Percentiles rank a stretch among this genome's conserved stretches.
These are phyloP conservation scores for Agonopterix subpropinquella DNA, from an alignment of 2,888 invertebrate genomes.

Conservation along the genomic window DNA sequence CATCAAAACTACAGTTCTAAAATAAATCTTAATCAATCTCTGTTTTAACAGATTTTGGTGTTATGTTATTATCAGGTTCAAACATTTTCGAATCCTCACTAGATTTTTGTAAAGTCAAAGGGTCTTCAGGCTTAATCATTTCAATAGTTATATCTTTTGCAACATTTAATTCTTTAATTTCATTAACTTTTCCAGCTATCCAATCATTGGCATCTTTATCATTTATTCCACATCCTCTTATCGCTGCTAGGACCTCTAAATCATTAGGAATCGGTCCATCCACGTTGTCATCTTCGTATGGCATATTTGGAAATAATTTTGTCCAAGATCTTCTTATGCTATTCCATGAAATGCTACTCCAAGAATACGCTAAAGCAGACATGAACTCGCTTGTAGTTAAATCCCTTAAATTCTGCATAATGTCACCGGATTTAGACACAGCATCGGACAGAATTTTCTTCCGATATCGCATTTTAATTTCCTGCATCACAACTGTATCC, in stretches of 20 bases:
- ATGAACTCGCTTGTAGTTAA: slow-evolving; percentile 22
- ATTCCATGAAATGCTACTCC: slow-evolving; percentile 18
- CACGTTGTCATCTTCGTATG: not conserved
- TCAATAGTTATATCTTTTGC: not conserved
- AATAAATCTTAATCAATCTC: too few relatives aligned
- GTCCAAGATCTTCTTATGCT: slow-evolving; percentile 25
- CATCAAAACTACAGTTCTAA: too few relatives aligned
- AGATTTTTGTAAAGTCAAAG: not conserved
- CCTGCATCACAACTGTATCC: slow-evolving; percentile 25
- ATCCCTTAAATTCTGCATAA: slow-evolving; percentile 18
- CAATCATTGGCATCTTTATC: not conserved
- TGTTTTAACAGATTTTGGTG: too few relatives aligned
- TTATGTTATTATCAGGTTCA: too few relatives aligned
- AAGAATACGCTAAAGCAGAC: slow-evolving; percentile 24
- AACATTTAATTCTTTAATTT: not conserved
- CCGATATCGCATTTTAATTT: slow-evolving; percentile 21
- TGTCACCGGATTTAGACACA: slow-evolving; percentile 20
- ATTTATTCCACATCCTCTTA: not conserved
- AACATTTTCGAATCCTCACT: too few relatives aligned
- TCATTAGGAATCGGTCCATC: not conserved
- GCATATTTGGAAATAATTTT: slow-evolving; percentile 18
- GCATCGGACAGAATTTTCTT: slow-evolving; percentile 23
- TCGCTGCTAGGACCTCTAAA: not conserved
- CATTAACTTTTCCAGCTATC: not conserved
- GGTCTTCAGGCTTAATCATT: slow-evolving; percentile 1